Evolutionary conservation across 2,113 vertebrate species (phyloP), one percentile per base, ranked within the genome.

Genomic region (Onychorhynchus coronatus): DNA sequence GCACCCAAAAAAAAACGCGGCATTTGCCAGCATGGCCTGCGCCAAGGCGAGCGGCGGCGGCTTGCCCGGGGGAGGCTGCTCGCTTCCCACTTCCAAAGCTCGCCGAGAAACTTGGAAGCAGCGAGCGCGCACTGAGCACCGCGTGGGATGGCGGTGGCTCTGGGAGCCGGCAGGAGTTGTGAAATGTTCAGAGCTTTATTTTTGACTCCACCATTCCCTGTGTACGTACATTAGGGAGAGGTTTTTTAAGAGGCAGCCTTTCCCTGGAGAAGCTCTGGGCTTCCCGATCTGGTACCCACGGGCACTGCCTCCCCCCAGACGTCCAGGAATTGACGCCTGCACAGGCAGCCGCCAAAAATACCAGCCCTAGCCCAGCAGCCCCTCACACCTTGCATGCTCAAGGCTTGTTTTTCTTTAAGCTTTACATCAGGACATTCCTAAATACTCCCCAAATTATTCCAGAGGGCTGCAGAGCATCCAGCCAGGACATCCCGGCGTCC

Each of bases 181-280:
- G 95, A 96, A 93, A 92, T 92, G 86, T 94, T 95, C 95, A 10
- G 88, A 67, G 95, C 88, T 95, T 96, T 96, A 95, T 97, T 96
- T 97, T 95, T 96, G 83, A 88, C 93, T 96, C 85, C 4, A 8
- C 73, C 14, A 1, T 23, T 96, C 65, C 85, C 91, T 66, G 88
- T 88, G 85, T 94, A 33, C 23, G 79, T 91, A 84, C 79, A 19
- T 49, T 12, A 21, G 72, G 74, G 90, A 85, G 95, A 73, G 78
- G 52, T 11, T 89, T 83, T 72, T 87, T 19, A 9, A 37, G 73
- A 91, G 75, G 85, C 88, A 85, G 78, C 85, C 23, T 84, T 82
- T 58, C 77, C 78, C 72, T 75, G 56, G 76, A 73, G 86, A 81
- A 86, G 95, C 4, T 35, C 68, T 72, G 92, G 88, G 93, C 96